Evolutionary conservation across 2,797 vertebrate genomes (phyloP), one percentile per base, ranked within the genome.

Genomic region (Pteropus rufus): DNA sequence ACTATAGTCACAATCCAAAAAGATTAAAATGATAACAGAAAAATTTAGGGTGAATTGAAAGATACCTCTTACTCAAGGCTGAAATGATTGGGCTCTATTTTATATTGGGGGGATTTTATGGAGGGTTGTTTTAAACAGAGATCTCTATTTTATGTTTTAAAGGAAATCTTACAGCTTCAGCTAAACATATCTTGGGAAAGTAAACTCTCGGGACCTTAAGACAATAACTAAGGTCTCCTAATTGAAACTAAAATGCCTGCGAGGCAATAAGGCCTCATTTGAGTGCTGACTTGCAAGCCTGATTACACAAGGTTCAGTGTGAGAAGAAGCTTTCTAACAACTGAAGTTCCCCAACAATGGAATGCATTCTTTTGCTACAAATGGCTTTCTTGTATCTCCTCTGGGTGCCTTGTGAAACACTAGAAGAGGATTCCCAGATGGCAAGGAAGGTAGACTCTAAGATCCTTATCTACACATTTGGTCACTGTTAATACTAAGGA

Each of bases 231-330:
- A 82, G 52, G 2, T 94, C 64, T 93, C 82, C 52, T 91, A 85
- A 94, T 29, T 90, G 77, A 91, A 96, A 87, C 31, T 58, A 26
- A 94, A 95, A 89, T 76, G 72, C 18, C 60, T 84, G 80, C 52
- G 23, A 79, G 34, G 79, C 10, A 90, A 29, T 39, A 41, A 72
- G 36, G 12, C 31, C n/a, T 73, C 36, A 8, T 64, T 75, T 65
- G 56, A 82, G 21, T 14, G n/a, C 64, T 62, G 62, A 90, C 44
- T 89, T 52, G 73, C 46, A 85, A 91, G 85, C 52, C 62, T 89
- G 54, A 34, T 46, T 15, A 46, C 65, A 49, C n/a, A 39, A 87
- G 89, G 76, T 29, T 89, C 94, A 69, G 5, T 29, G 36, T 31
- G 39, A 79, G 60, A 54, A 77, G 80, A 4, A 65, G n/a, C 49